phyloP scores from a whole-genome alignment of 2,113 vertebrate genomes.

The Cryptomyrus ogoouensis region DNA sequence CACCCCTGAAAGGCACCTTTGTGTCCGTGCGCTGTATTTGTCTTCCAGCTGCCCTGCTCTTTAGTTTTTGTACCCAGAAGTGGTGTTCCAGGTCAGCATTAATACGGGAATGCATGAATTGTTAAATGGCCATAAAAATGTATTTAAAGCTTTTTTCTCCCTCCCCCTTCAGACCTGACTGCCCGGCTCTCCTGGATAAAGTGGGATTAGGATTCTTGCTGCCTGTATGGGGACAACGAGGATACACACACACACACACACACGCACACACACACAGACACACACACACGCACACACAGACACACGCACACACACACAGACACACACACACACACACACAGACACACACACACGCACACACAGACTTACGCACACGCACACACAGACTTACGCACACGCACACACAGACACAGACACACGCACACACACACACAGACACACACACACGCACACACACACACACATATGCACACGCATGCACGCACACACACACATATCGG shows the following conservation, averaged over 20 bases:
- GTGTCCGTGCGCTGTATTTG: conserved; percentile 32
- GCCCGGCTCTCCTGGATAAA: conserved; percentile 77
- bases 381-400: no score
- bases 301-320: not conserved
- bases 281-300: not conserved
- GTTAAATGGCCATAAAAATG: conserved; percentile 55
- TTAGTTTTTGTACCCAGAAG: conserved; percentile 31
- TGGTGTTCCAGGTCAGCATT: conserved; percentile 27
- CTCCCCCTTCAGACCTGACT: conserved; percentile 63
- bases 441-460: not conserved
- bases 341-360: not conserved
- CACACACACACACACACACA: not conserved
- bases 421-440: not conserved
- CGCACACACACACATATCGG: not conserved
- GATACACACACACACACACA: not conserved
- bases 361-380: no score
- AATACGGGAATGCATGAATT: conserved; percentile 38
- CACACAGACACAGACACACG: no score
- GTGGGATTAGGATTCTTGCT: conserved; percentile 58
- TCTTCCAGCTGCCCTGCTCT: conserved; percentile 39
- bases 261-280: not conserved
- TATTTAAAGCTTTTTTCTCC: conserved; percentile 49
- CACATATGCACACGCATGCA: no score
- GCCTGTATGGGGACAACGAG: not conserved
- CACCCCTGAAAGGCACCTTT: conserved; percentile 26